Base-by-base conservation (phyloP, 2,888 invertebrate genomes). In the Lapara coniferarum region DNA sequence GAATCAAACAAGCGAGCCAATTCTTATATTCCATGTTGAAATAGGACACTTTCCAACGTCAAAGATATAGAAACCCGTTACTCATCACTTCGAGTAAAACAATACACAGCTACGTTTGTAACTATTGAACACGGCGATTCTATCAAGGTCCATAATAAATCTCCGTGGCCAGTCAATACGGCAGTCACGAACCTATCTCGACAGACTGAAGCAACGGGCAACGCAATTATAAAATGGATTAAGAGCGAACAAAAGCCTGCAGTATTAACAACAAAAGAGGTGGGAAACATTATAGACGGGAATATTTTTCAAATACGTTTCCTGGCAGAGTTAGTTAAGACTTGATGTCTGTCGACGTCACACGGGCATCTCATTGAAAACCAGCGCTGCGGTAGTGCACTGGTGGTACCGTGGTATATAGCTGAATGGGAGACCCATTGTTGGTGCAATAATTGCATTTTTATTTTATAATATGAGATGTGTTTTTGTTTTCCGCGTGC, bases 111-210 rank as follows among this genome's bases (percentile, higher is more conserved):
- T 55, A 19, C 37, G 4, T 37, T 37, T 37, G 37, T 19, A 19
- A 19, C 19, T 63, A 63, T 44, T n/a, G 44, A 46, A 16, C 13
- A 12, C 13, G 13, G 19, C 49, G 63, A 63, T 46, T 63, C 46
- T 19, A 49, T 49, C 25, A 8, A 63, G 49, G 7, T 46, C 63
- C 46, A 63, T 25, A 63, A 16, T 53, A 53, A 66, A 66, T 66
- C 5, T 52, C 19, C n/a, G 66, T 10, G 49, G 10, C 49, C 66
- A 49, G 52, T 53, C 58, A 68, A 68, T 59, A 58, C 59, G 52
- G 16, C 59, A 37, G 51, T 68, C 59, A 51, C 59, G 63, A 69
- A 69, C 13, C 19, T 58, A 63, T 59, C 57, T 51, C 37, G 44
- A 59, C 49, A 16, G 16, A 37, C 51, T 63, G 16, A 63, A 63